Evolutionary conservation across 2,888 invertebrate species (phyloP).

Genomic region (Oxycera nigricornis): DNA sequence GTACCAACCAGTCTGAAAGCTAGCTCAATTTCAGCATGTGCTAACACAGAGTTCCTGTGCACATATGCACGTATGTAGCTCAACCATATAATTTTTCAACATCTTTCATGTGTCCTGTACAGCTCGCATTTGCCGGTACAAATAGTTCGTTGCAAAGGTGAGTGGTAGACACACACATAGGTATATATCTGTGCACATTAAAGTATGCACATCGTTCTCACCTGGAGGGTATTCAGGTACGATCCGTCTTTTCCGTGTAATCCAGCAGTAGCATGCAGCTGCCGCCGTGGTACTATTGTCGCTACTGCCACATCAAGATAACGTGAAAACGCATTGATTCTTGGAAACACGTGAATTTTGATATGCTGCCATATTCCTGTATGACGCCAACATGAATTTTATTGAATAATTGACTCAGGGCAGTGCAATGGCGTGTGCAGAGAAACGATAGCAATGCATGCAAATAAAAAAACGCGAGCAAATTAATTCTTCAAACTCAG

Average conservation of each 20-base stretch:
- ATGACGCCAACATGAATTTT: not conserved
- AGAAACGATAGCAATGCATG: not conserved
- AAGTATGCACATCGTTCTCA: not conserved
- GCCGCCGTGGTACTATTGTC: not conserved
- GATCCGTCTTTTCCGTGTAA: constrained; percentile 3
- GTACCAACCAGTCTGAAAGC: no score
- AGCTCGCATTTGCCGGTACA: not conserved
- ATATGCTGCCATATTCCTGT: constrained; percentile 3
- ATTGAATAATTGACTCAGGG: not conserved
- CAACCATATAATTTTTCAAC: not conserved
- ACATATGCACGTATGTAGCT: not conserved
- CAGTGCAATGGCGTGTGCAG: not conserved
- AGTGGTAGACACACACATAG: not conserved
- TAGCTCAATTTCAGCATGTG: no score
- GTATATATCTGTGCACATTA: not conserved
- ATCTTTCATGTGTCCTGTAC: not conserved
- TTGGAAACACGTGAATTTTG: not conserved
- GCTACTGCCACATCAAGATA: not conserved
- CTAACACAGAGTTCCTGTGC: not conserved
- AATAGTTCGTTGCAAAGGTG: not conserved
- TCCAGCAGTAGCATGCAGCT: not conserved
- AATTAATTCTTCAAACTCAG: no score
- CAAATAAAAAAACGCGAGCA: no score
- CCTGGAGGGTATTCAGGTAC: not conserved
- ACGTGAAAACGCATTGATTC: not conserved